A percentile compares a stretch with the other conserved stretches of the same genome.
Evolutionary conservation across 2,797 vertebrate species (phyloP).

Genomic region (Chromobotia macracanthus): DNA sequence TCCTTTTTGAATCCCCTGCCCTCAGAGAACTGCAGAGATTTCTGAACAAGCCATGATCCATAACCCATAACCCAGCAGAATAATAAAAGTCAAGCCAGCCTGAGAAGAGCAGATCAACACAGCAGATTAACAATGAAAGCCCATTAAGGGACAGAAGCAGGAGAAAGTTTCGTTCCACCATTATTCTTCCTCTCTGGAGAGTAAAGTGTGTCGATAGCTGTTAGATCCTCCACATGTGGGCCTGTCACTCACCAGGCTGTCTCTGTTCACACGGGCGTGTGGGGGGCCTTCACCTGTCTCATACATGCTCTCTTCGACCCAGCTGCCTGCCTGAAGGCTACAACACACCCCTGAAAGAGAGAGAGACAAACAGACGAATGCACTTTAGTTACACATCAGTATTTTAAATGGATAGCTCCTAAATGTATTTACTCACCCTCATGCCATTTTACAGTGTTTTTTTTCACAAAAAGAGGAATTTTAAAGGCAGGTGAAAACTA

Average conservation of each 20-base stretch:
- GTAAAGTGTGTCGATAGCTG: conserved; percentile 37
- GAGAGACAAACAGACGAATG: conserved; percentile 7
- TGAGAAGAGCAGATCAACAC: conserved; percentile 25
- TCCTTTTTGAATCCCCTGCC: conserved; percentile 48
- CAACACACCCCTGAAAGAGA: conserved; percentile 82
- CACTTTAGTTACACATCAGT: not conserved
- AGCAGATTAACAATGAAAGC: conserved; percentile 28
- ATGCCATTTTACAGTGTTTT: no score
- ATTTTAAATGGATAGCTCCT: not conserved
- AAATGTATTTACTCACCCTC: no score
- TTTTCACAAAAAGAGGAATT: no score
- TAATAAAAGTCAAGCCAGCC: conserved; percentile 47
- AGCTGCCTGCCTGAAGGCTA: conserved; percentile 77
- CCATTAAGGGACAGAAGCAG: conserved; percentile 28
- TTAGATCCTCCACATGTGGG: conserved; percentile 36
- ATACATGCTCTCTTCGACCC: conserved; percentile 80
- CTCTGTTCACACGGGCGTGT: conserved; percentile 85
- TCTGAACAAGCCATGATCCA: conserved; percentile 38
- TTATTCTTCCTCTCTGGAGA: conserved; percentile 44
- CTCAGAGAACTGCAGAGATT: conserved; percentile 28
- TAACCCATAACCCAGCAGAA: conserved; percentile 16
- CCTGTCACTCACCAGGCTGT: conserved; percentile 84
- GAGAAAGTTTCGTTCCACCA: conserved; percentile 12
- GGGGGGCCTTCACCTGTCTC: conserved; percentile 84
- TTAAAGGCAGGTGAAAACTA: no score